phyloP scores from a whole-genome alignment of 2,888 invertebrate species.

The Clusia tigrina region DNA sequence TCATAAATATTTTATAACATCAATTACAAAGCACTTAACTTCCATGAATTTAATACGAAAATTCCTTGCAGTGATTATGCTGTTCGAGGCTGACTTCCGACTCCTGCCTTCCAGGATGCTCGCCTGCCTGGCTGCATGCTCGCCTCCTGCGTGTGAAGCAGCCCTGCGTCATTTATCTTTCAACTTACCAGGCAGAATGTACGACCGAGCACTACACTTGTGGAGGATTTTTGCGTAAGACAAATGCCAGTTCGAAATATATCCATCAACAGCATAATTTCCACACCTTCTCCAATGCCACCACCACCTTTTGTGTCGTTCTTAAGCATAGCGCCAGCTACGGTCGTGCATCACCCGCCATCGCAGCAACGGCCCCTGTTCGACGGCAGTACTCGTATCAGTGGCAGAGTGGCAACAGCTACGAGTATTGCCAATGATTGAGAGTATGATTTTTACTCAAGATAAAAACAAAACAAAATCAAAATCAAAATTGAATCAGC shows the following conservation, averaged over 20 bases:
- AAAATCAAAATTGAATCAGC: slow-evolving; percentile 56
- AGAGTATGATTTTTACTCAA: slow-evolving; percentile 51
- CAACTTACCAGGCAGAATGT: slow-evolving; percentile 1
- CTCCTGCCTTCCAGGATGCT: background rate
- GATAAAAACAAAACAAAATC: slow-evolving; percentile 43
- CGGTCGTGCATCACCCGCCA: too few relatives aligned
- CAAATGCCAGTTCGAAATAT: slow-evolving; percentile 48
- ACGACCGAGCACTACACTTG: slow-evolving; percentile 49
- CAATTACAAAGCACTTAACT: slow-evolving; percentile 65
- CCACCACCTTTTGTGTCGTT: slow-evolving; percentile 11
- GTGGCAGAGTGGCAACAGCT: slow-evolving; percentile 4
- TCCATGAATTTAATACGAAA: slow-evolving; percentile 61
- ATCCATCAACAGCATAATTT: slow-evolving; percentile 46
- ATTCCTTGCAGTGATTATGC: slow-evolving; percentile 36
- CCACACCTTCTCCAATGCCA: slow-evolving; percentile 20
- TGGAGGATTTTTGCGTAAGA: slow-evolving; percentile 34
- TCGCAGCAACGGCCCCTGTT: slow-evolving; percentile 22
- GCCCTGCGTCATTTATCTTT: slow-evolving; percentile 47
- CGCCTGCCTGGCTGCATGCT: slow-evolving; percentile 29
- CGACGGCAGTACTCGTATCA: slow-evolving; percentile 22
- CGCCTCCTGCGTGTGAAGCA: background rate
- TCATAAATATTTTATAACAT: slow-evolving; percentile 65
- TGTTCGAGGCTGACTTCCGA: slow-evolving; percentile 12
- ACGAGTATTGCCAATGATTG: slow-evolving; percentile 43
- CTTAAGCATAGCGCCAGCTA: background rate